These are phyloP conservation scores for Drosophila helvetica DNA, from an alignment of 2,888 invertebrate species.

Conservation along the genomic window DNA sequence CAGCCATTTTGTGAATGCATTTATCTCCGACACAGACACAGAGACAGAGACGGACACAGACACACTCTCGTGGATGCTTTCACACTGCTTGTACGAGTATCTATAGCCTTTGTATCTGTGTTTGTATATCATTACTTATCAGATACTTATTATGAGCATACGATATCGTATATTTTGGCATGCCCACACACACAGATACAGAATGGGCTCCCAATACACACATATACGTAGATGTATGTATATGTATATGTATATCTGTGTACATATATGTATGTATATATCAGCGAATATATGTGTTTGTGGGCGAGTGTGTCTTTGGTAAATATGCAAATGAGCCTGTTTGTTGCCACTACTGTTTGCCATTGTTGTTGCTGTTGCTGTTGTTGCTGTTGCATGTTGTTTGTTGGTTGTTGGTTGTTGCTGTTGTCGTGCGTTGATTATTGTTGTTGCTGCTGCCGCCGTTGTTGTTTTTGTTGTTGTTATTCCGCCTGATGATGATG, in stretches of 20 bases:
- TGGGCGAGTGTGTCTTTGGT: slow-evolving; percentile 69
- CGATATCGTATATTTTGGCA: slow-evolving; percentile 80
- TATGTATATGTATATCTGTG: neutral
- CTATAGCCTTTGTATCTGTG: slow-evolving; percentile 56
- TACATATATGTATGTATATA: slow-evolving; percentile 6
- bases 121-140: slow-evolving; percentile 82
- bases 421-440: slow-evolving; percentile 68
- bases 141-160: slow-evolving; percentile 81
- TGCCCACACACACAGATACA: slow-evolving; percentile 15
- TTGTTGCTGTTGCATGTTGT: slow-evolving; percentile 52
- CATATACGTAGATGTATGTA: slow-evolving; percentile 7
- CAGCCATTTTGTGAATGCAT: slow-evolving; percentile 76
- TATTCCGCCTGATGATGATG: slow-evolving; percentile 52
- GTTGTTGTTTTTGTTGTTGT: slow-evolving; percentile 70
- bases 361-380: slow-evolving; percentile 61
- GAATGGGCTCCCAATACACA: neutral
- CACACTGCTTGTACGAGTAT: slow-evolving; percentile 23
- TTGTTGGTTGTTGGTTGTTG: slow-evolving; percentile 78
- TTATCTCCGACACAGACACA: slow-evolving; percentile 45
- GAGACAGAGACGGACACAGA: slow-evolving; percentile 8
- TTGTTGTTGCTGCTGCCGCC: slow-evolving; percentile 56
- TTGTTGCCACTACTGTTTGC: slow-evolving; percentile 79
- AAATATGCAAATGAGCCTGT: slow-evolving; percentile 81
- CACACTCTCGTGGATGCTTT: neutral
- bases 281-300: slow-evolving; percentile 15